Evolutionary conservation across 2,888 invertebrate species (phyloP), one percentile per base, ranked within the genome.

Genomic region (Drosophila picticornis): DNA sequence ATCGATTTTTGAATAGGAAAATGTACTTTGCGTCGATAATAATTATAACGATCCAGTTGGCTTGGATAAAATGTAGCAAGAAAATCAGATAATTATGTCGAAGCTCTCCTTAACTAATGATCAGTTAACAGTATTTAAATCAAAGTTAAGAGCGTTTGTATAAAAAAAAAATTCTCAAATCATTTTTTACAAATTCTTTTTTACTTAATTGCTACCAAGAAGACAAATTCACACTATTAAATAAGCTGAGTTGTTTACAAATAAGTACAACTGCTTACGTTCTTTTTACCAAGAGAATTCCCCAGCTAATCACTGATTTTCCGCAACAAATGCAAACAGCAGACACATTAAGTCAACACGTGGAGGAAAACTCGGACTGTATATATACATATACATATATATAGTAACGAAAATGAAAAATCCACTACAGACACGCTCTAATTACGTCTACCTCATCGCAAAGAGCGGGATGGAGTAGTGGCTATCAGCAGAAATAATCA

Each of bases 401-500:
- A 29, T 32, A n/a, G 9, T 2, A 52, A 62, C 52, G 46, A 34
- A 57, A 60, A 62, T 68, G 48, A 68, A 68, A 65, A 64, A 5
- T 10, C 19, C 11, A 29, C 29, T 59, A 58, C 57, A 55, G 65
- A 36, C 65, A 52, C 32, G 57, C 32, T 34, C 38, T 6, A 25
- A 56, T 38, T 61, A 40, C 31, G 40, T 4, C 34, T 48, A 29
- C 60, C 57, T 48, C 58, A 66, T 32, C 10, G 36, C 34, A 58
- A 31, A 19, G 22, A 60, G 31, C 10, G 25, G 38, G n/a, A 27
- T 11, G 38, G 25, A 43, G 16, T 52, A 60, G 60, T 27, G 31
- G 34, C 56, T 72, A 83, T 73, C 66, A 59, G 31, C 6, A 25
- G 67, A 29, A 66, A 29, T 67, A 70, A 81, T 80, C 73, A 73